Conservation (phyloP, 2,797 vertebrate genomes). For the Sebastes alutus region DNA sequence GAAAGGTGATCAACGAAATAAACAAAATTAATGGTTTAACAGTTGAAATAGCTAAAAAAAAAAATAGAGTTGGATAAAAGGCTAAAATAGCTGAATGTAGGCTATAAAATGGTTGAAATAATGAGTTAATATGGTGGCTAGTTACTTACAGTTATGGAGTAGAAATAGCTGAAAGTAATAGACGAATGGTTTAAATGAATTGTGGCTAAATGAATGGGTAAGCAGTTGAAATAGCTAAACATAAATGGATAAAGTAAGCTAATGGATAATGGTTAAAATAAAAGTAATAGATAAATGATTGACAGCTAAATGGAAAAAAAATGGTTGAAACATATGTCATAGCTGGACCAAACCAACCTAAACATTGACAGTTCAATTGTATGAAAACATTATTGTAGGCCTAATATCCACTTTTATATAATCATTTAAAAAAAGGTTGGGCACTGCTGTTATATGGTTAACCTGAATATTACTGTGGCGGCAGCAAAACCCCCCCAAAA, state of each 20-base stretch:
- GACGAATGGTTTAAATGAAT: background rate
- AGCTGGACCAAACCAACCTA: background rate
- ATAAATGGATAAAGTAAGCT: background rate
- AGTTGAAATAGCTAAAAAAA: background rate
- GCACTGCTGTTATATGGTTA: background rate
- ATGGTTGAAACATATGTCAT: background rate
- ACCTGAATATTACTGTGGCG: background rate
- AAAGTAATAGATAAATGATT: background rate
- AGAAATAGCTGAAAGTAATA: background rate
- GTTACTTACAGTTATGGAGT: background rate
- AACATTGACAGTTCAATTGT: background rate
- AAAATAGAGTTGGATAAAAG: background rate
- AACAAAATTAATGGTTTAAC: background rate
- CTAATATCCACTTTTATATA: background rate
- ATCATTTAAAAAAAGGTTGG: background rate
- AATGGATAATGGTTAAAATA: background rate
- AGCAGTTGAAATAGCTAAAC: background rate
- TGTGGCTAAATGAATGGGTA: background rate
- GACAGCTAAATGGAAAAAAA: background rate
- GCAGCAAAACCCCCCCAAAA: background rate
- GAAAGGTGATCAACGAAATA: rapidly evolving
- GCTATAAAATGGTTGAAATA: background rate
- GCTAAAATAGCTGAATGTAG: background rate
- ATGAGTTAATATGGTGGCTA: background rate
- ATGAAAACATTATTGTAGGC: background rate